Conservation (phyloP, 2,797 vertebrate species). For the Xenentodon cancila region DNA sequence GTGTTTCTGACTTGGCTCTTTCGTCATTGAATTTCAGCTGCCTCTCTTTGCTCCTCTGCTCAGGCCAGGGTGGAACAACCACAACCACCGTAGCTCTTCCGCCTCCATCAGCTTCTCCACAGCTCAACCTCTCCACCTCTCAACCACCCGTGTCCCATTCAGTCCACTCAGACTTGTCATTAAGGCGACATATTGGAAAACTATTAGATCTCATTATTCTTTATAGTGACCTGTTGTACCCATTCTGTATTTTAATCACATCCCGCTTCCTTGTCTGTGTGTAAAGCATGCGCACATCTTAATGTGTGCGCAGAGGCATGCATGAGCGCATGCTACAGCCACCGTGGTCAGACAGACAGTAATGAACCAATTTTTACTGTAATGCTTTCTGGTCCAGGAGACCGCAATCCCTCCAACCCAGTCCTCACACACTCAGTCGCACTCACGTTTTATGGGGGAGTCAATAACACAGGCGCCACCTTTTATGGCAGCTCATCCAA, state of each 20-base stretch:
- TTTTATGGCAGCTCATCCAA: conserved; percentile 62
- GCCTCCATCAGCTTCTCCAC: conserved; percentile 9
- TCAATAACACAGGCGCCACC: conserved; percentile 60
- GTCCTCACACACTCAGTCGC: conserved; percentile 6
- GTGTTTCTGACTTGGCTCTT: not conserved
- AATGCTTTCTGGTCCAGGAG: conserved; percentile 55
- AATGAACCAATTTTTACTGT: conserved; percentile 66
- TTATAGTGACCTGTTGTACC: conserved; percentile 68
- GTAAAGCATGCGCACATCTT: not conserved
- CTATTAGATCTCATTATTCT: conserved; percentile 80
- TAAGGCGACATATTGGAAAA: conserved; percentile 78
- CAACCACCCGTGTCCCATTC: conserved; percentile 40
- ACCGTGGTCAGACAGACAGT: conserved; percentile 41
- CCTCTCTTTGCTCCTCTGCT: not conserved
- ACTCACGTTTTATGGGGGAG: conserved; percentile 55
- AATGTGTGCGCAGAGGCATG: conserved; percentile 3
- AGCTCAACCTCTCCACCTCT: conserved; percentile 1
- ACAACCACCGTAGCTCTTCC: not conserved
- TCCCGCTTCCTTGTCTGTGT: conserved; percentile 32
- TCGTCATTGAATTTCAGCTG: not conserved
- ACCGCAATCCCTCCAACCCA: conserved; percentile 9
- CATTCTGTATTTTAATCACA: conserved; percentile 72
- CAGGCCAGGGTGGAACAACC: conserved; percentile 1
- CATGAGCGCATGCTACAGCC: conserved; percentile 3
- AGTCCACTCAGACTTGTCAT: conserved; percentile 66